Conservation (phyloP, 2,113 vertebrate species). For the Leucoraja erinaceus region DNA sequence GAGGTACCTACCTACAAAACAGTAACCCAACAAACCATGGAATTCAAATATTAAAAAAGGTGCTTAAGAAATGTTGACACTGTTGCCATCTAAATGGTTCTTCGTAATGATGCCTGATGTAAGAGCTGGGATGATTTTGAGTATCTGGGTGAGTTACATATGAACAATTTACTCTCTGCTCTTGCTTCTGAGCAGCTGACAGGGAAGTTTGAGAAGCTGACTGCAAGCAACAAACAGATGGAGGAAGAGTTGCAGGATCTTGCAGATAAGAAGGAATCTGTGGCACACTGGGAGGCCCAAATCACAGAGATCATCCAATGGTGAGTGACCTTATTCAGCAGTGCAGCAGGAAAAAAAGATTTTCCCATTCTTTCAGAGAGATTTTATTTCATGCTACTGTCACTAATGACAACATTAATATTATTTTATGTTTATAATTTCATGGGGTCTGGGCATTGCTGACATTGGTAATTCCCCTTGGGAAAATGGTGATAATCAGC, state of each 20-base stretch:
- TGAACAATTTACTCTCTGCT: not conserved
- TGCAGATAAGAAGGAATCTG: slow-evolving; percentile 91
- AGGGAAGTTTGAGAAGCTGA: slow-evolving; percentile 72
- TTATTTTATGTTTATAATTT: too few relatives aligned
- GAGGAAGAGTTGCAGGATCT: slow-evolving; percentile 90
- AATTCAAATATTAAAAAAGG: too few relatives aligned
- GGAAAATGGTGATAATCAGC: too few relatives aligned
- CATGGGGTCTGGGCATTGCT: too few relatives aligned
- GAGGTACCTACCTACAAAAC: not conserved
- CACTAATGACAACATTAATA: not conserved
- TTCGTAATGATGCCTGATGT: too few relatives aligned
- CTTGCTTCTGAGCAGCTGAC: slow-evolving; percentile 60
- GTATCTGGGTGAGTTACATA: not conserved
- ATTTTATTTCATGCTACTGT: not conserved
- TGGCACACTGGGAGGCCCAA: slow-evolving; percentile 96
- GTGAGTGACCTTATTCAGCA: slow-evolving; percentile 57
- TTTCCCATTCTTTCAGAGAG: not conserved
- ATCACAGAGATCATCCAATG: slow-evolving; percentile 99
- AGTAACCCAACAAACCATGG: not conserved
- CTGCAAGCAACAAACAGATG: slow-evolving; percentile 71
- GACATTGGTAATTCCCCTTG: too few relatives aligned
- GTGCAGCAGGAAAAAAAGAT: not conserved
- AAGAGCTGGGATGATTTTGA: not conserved
- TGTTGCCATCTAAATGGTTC: not conserved
- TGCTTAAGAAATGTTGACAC: not conserved